These are phyloP conservation scores for Campoletis sonorensis DNA, from an alignment of 1,140 invertebrate species.

Conservation along the genomic window DNA sequence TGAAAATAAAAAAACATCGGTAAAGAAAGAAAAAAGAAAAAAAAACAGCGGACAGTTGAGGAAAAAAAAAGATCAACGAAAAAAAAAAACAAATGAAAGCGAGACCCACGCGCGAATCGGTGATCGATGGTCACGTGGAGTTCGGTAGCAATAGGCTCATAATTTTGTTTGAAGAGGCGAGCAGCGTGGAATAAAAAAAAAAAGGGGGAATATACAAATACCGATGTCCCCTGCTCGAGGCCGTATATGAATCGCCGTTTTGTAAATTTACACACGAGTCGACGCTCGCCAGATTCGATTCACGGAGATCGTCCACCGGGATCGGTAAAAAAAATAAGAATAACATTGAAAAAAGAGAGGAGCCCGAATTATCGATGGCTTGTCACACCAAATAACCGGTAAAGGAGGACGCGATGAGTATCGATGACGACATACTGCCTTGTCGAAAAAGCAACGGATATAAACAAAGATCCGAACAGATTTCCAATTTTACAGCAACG, in stretches of 20 bases:
- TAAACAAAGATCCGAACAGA: neutral
- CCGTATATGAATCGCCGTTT: conserved; percentile 1
- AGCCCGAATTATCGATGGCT: neutral
- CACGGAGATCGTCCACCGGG: neutral
- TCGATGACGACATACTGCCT: neutral
- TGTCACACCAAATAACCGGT: conserved; percentile 5
- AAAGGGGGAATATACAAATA: neutral
- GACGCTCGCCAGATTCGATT: neutral
- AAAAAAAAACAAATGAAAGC: neutral
- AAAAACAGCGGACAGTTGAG: neutral
- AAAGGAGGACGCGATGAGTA: conserved; percentile 14
- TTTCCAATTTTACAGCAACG: neutral
- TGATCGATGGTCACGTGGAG: neutral
- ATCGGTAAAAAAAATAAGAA: neutral
- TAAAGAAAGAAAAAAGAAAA: neutral
- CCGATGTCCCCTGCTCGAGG: neutral
- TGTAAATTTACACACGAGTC: conserved; percentile 3
- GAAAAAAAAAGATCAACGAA: neutral
- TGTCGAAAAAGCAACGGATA: neutral
- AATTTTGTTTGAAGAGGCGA: conserved; percentile 14
- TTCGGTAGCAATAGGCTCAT: conserved; percentile 3
- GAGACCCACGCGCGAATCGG: neutral
- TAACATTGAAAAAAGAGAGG: neutral
- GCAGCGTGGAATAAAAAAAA: neutral
- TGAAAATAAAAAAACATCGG: neutral